These are phyloP conservation scores for Tolypeutes matacus DNA, from an alignment of 2,797 vertebrate species.

Conservation along the genomic window DNA sequence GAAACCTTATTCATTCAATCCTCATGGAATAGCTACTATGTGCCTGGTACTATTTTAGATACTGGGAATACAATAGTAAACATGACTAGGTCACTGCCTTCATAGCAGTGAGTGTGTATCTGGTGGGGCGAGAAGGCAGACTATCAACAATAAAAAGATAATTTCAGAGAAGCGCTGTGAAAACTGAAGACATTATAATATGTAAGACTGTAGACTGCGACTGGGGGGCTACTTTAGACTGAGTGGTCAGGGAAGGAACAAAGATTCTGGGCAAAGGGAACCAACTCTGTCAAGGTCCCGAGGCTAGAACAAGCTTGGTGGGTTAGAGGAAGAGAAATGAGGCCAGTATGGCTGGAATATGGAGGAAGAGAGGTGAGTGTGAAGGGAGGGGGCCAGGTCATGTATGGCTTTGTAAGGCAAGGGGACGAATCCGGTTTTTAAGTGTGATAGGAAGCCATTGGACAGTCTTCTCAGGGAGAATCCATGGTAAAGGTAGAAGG, in stretches of 20 bases:
- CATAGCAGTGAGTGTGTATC: neutral
- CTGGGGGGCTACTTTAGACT: neutral
- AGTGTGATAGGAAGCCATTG: neutral
- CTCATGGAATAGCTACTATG: neutral
- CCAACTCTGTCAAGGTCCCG: neutral
- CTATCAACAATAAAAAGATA: constrained; percentile 28
- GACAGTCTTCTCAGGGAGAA: neutral
- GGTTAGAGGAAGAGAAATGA: neutral
- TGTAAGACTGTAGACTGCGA: neutral
- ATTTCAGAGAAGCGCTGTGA: constrained; percentile 36
- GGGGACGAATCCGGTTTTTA: neutral
- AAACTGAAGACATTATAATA: constrained; percentile 42
- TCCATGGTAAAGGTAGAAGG: neutral
- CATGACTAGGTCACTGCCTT: neutral
- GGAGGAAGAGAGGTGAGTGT: neutral
- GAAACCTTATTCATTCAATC: constrained; percentile 5
- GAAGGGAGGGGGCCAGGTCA: neutral
- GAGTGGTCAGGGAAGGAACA: neutral
- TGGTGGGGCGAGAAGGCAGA: neutral
- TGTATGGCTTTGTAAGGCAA: neutral
- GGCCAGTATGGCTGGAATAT: neutral
- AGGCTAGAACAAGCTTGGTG: neutral
- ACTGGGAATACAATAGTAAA: neutral
- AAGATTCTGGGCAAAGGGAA: neutral
- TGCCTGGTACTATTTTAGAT: neutral